Evolutionary conservation across 2,888 invertebrate genomes (phyloP).

Genomic region (Deroplatys truncata): DNA sequence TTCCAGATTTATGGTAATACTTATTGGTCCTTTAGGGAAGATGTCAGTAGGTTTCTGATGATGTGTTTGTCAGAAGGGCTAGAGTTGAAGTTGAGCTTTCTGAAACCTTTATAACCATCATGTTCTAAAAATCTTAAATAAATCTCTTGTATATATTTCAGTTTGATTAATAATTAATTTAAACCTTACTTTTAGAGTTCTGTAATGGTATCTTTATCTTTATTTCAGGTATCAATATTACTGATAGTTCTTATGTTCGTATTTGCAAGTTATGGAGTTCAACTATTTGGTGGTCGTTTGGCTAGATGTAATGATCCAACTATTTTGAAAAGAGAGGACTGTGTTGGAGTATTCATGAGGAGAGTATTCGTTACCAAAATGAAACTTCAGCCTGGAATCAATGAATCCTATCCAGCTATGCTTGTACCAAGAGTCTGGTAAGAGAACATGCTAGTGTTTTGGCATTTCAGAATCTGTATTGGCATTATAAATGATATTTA

Average conservation of each 20-base stretch:
- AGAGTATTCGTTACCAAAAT: constrained; percentile 97
- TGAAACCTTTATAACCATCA: too few species aligned
- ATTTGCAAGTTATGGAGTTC: constrained; percentile 98
- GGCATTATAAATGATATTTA: not conserved
- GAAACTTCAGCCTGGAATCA: constrained; percentile 79
- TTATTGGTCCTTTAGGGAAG: too few species aligned
- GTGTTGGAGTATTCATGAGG: constrained; percentile 92
- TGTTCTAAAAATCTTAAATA: too few species aligned
- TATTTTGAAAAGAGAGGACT: constrained; percentile 75
- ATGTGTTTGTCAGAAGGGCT: too few species aligned
- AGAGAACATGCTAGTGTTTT: constrained; percentile 37
- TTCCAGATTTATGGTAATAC: too few species aligned
- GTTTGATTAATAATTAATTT: too few species aligned
- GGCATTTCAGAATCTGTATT: not conserved
- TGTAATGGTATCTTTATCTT: not conserved
- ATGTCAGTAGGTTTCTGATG: too few species aligned
- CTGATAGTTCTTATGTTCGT: constrained; percentile 97
- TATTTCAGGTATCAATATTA: constrained; percentile 81
- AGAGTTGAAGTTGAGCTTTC: too few species aligned
- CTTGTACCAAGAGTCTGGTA: constrained; percentile 95
- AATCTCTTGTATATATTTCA: too few species aligned
- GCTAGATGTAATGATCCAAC: constrained; percentile 96
- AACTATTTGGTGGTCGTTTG: constrained; percentile 92
- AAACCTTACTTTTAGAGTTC: too few species aligned
- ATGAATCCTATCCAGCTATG: constrained; percentile 90